phyloP scores from a whole-genome alignment of 2,888 invertebrate species.

The Lepidocyrtoides sp. region DNA sequence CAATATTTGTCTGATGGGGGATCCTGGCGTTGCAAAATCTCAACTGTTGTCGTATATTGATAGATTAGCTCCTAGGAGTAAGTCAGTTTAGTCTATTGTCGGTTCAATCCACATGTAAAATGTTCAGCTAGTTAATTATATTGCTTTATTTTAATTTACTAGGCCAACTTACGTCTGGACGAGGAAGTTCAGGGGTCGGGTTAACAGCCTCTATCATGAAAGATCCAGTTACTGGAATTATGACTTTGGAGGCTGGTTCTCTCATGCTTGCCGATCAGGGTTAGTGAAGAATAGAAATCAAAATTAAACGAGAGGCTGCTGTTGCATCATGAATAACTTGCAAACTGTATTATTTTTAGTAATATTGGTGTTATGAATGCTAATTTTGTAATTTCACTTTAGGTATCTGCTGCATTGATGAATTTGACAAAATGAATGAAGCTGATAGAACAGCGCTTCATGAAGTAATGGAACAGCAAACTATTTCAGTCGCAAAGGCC shows the following conservation, averaged over 20 bases:
- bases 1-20: slow-evolving; percentile 99
- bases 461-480: slow-evolving; percentile 99
- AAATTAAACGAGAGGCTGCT: no score
- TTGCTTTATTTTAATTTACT: slow-evolving; percentile 9
- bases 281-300: neutral
- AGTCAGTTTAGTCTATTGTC: slow-evolving; percentile 85
- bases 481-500: slow-evolving; percentile 94
- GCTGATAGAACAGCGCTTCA: slow-evolving; percentile 97
- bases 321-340: neutral
- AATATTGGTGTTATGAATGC: no score
- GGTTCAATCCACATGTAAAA: no score
- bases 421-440: slow-evolving; percentile 99
- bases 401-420: slow-evolving; percentile 98
- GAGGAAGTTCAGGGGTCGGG: slow-evolving; percentile 99
- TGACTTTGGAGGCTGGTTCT: slow-evolving; percentile 99
- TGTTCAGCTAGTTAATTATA: no score
- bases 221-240: slow-evolving; percentile 98
- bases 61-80: slow-evolving; percentile 95
- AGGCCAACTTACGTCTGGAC: slow-evolving; percentile 97
- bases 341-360: neutral
- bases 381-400: no score
- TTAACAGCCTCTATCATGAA: slow-evolving; percentile 99
- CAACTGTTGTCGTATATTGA: slow-evolving; percentile 98
- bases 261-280: slow-evolving; percentile 98
- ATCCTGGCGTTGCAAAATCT: slow-evolving; percentile 98